These are phyloP conservation scores for Telenomus remus DNA, from an alignment of 1,140 invertebrate genomes.

Conservation along the genomic window DNA sequence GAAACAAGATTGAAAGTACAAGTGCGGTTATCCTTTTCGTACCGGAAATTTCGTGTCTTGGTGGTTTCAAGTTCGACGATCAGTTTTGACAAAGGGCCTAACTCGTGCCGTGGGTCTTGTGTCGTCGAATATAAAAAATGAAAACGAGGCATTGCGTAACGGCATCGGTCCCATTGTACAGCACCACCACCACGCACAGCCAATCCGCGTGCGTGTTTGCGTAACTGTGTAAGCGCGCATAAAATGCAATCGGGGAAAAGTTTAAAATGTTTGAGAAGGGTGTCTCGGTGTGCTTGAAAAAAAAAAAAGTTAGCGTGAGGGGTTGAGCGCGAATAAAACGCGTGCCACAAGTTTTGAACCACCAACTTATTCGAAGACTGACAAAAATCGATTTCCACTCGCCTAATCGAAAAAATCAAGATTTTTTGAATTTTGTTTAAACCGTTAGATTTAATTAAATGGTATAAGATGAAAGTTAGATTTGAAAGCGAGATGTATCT, in stretches of 20 bases:
- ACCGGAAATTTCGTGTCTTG: slow-evolving; percentile 55
- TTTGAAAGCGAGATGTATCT: slow-evolving; percentile 6
- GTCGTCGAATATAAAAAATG: slow-evolving; percentile 63
- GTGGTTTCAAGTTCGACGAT: slow-evolving; percentile 54
- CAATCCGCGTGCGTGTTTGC: slow-evolving; percentile 53
- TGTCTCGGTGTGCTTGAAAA: slow-evolving; percentile 48
- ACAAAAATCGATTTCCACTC: slow-evolving; percentile 1
- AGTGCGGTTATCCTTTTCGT: slow-evolving; percentile 45
- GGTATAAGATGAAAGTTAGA: background rate
- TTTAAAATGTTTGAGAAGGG: slow-evolving; percentile 73
- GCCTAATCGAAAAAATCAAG: background rate
- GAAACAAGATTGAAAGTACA: slow-evolving; percentile 37
- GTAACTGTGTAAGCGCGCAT: slow-evolving; percentile 52
- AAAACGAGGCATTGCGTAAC: slow-evolving; percentile 64
- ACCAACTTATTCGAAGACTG: slow-evolving; percentile 19
- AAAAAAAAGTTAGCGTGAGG: slow-evolving; percentile 55
- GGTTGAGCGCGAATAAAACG: slow-evolving; percentile 44
- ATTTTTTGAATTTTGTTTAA: too few species aligned
- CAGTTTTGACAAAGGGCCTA: slow-evolving; percentile 57
- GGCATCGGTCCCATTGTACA: slow-evolving; percentile 56
- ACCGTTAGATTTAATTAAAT: background rate
- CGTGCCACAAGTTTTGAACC: slow-evolving; percentile 38
- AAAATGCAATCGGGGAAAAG: slow-evolving; percentile 64
- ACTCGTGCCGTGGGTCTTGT: slow-evolving; percentile 58
- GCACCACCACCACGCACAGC: slow-evolving; percentile 47